phyloP scores from a whole-genome alignment of 2,113 vertebrate species.

The Condylura cristata region DNA sequence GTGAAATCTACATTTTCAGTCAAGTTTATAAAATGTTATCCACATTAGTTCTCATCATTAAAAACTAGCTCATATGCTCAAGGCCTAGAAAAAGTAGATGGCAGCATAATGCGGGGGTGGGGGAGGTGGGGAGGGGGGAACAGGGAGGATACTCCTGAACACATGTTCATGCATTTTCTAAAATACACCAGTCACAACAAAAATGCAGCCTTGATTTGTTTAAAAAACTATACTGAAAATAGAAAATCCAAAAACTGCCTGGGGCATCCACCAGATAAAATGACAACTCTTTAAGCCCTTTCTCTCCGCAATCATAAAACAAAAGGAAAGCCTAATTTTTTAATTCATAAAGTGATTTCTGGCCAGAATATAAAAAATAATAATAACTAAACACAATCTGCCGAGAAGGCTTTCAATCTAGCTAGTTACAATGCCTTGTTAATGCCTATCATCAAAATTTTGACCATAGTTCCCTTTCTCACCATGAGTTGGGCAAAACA shows the following conservation, averaged over 20 bases:
- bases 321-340: background rate
- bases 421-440: slow-evolving; percentile 44
- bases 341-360: slow-evolving; percentile 58
- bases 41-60: slow-evolving; percentile 1
- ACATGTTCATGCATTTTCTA: slow-evolving; percentile 31
- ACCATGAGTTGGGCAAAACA: slow-evolving; percentile 63
- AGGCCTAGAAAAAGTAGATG: slow-evolving; percentile 20
- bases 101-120: background rate
- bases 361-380: slow-evolving; percentile 11
- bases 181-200: slow-evolving; percentile 47
- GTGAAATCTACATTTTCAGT: slow-evolving; percentile 33
- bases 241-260: slow-evolving; percentile 52
- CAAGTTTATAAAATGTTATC: slow-evolving; percentile 29
- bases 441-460: slow-evolving; percentile 66
- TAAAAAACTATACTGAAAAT: slow-evolving; percentile 45
- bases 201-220: slow-evolving; percentile 13
- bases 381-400: background rate
- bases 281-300: slow-evolving; percentile 27
- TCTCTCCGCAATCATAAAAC: slow-evolving; percentile 27
- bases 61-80: background rate
- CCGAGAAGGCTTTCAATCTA: slow-evolving; percentile 58
- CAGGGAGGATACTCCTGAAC: slow-evolving; percentile 1
- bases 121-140: too few species aligned
- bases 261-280: slow-evolving; percentile 38
- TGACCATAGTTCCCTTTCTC: slow-evolving; percentile 63